Conservation (phyloP, 2,797 vertebrate species). For the Dendrocincla tyrannina region DNA sequence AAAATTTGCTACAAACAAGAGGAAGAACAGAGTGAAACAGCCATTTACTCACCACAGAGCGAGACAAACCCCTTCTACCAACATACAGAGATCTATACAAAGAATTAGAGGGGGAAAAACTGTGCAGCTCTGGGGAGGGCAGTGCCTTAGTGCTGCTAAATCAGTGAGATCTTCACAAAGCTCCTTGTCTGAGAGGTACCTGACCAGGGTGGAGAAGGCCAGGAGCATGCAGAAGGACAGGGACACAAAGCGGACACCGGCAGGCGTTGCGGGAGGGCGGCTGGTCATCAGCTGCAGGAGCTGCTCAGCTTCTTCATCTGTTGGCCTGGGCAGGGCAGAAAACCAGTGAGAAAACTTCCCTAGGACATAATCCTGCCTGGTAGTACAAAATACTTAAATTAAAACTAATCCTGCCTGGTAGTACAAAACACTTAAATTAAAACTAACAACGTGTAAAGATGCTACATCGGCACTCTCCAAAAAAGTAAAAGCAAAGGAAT, state of each 20-base stretch:
- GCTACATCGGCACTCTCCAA: background rate
- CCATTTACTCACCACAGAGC: accelerated
- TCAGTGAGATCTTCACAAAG: background rate
- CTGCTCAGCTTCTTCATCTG: conserved; percentile 96
- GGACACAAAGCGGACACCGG: conserved; percentile 95
- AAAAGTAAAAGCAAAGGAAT: background rate
- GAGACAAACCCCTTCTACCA: background rate
- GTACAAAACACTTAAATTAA: background rate
- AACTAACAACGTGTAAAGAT: background rate
- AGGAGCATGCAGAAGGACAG: conserved; percentile 40
- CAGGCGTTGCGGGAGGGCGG: conserved; percentile 93
- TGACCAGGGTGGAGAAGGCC: too few species aligned
- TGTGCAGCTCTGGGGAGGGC: background rate
- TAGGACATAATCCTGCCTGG: background rate
- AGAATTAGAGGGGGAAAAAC: background rate
- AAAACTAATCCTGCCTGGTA: background rate
- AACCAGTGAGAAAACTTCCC: background rate
- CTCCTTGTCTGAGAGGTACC: background rate
- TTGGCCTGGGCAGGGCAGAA: conserved; percentile 80
- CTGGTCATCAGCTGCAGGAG: conserved; percentile 97
- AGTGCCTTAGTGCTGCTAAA: background rate
- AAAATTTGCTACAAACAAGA: background rate
- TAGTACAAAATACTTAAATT: background rate
- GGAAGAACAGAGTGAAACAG: background rate
- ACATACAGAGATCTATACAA: accelerated